Evolutionary conservation across 2,113 vertebrate genomes (phyloP).

Genomic region (Catagonus wagneri): DNA sequence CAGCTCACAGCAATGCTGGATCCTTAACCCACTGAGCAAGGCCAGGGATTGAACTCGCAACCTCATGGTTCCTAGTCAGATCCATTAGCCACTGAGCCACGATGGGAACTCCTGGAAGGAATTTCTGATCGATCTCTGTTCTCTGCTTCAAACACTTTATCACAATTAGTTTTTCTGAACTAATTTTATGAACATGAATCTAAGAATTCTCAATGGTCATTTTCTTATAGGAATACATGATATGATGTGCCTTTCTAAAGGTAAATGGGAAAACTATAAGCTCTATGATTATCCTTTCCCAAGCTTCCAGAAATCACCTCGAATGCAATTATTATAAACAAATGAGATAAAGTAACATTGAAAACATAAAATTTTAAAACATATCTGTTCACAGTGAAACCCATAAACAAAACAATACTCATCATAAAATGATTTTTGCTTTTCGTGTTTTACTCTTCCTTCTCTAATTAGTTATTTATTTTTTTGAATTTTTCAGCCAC

Average conservation of each 20-base stretch:
- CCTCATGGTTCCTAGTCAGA: too few relatives aligned
- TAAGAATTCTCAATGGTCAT: not conserved
- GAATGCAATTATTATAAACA: constrained; percentile 36
- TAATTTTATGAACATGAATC: not conserved
- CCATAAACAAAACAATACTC: not conserved
- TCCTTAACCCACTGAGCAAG: too few relatives aligned
- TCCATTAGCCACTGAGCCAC: too few relatives aligned
- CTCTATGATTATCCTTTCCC: not conserved
- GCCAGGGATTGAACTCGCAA: too few relatives aligned
- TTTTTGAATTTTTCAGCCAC: too few relatives aligned
- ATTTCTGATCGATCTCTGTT: not conserved
- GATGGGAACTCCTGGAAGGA: too few relatives aligned
- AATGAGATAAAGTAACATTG: not conserved
- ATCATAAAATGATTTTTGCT: not conserved
- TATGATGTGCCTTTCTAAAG: constrained; percentile 8
- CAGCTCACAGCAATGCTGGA: too few relatives aligned
- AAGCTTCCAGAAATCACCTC: not conserved
- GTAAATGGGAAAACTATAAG: not conserved
- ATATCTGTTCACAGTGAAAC: constrained; percentile 9
- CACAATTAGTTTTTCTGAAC: not conserved
- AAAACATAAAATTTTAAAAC: constrained; percentile 14
- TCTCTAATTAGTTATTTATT: not conserved
- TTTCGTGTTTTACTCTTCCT: not conserved
- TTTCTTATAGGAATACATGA: not conserved
- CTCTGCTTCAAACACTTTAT: constrained; percentile 12